A percentile compares a stretch with the other conserved stretches of the same genome.
These are phyloP conservation scores for Eulemur macaco DNA, from an alignment of 2,113 vertebrate species.

Conservation along the genomic window DNA sequence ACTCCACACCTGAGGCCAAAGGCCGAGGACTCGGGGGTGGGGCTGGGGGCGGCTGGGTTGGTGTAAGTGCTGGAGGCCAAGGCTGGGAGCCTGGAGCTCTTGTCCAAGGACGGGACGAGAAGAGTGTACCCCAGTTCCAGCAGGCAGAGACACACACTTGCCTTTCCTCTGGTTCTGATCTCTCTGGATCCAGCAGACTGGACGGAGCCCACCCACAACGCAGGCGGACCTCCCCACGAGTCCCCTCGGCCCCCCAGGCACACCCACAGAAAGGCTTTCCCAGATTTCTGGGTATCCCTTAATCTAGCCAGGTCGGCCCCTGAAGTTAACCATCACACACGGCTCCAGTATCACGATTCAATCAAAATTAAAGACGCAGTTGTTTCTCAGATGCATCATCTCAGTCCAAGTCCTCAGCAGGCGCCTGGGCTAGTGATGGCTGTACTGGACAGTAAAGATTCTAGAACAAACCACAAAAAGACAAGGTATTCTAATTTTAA, in stretches of 20 bases:
- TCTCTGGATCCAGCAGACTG: neutral
- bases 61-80: neutral
- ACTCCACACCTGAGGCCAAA: neutral
- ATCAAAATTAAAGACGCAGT: neutral
- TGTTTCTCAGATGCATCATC: neutral
- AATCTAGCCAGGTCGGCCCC: neutral
- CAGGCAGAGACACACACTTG: neutral
- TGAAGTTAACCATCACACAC: neutral
- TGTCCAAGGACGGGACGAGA: no score
- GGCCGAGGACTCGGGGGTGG: neutral
- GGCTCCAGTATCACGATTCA: neutral
- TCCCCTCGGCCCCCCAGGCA: neutral
- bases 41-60: neutral
- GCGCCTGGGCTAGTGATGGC: neutral
- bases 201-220: neutral
- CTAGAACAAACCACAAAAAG: neutral
- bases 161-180: neutral
- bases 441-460: accelerated
- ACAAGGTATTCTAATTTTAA: neutral
- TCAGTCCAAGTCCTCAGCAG: neutral
- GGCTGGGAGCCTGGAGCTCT: neutral
- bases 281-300: neutral
- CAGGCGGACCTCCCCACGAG: neutral
- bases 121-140: neutral
- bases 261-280: neutral